Percentiles rank a stretch among this genome's conserved stretches.
phyloP scores from a whole-genome alignment of 1,140 invertebrate species.

The Bombus breviceps region DNA sequence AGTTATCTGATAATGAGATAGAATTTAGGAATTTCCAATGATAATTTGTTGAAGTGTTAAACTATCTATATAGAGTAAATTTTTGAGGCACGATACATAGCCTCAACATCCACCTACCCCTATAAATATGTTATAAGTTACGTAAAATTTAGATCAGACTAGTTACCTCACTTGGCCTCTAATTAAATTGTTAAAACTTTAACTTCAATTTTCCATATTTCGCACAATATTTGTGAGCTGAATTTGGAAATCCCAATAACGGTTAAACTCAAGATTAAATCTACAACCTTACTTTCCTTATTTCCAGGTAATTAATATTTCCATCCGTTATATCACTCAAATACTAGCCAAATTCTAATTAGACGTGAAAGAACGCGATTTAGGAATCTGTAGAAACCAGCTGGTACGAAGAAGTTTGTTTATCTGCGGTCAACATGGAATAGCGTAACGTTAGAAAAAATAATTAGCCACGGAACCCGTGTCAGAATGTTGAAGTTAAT shows the following conservation, averaged over 20 bases:
- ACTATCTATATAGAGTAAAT: too few species aligned
- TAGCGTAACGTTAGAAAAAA: slow-evolving; percentile 16
- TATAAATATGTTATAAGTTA: neutral
- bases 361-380: neutral
- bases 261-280: neutral
- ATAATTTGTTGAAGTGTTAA: too few species aligned
- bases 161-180: neutral
- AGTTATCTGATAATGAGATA: too few species aligned
- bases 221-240: neutral
- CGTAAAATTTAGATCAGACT: neutral
- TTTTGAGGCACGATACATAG: too few species aligned
- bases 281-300: too few species aligned
- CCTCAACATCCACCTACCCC: too few species aligned
- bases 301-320: too few species aligned
- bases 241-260: neutral
- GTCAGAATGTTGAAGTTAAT: slow-evolving; percentile 38
- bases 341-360: neutral
- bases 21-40: too few species aligned
- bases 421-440: neutral
- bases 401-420: slow-evolving; percentile 6
- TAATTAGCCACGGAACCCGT: slow-evolving; percentile 19
- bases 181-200: neutral
- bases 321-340: too few species aligned
- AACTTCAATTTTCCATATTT: neutral
- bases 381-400: neutral